These are phyloP conservation scores for Muntiacus reevesi DNA, from an alignment of 2,113 vertebrate genomes.

Conservation along the genomic window DNA sequence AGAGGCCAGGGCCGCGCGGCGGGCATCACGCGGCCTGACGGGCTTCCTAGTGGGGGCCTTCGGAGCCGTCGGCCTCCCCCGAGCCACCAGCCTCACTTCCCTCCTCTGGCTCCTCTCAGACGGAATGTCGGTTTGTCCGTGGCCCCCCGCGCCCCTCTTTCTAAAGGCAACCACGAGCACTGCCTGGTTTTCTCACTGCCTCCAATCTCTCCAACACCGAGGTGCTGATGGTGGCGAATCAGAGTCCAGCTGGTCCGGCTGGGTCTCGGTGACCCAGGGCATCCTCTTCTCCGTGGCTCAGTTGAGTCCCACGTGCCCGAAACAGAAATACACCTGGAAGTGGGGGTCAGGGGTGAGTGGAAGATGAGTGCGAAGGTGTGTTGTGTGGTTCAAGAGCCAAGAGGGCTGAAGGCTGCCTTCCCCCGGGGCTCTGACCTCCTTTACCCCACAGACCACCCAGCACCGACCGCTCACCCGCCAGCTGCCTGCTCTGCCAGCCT, in stretches of 20 bases:
- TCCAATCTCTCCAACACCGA: not conserved
- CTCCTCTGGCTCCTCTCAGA: not conserved
- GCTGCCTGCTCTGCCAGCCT: not conserved
- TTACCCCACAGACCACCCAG: not conserved
- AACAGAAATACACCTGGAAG: not conserved
- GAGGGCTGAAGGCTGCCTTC: too few relatives aligned
- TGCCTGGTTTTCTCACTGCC: not conserved
- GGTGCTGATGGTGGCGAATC: not conserved
- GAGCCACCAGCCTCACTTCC: not conserved
- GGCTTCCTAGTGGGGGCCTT: not conserved
- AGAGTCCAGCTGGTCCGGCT: not conserved
- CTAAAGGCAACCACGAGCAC: not conserved
- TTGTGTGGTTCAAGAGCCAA: not conserved
- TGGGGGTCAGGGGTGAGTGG: too few relatives aligned
- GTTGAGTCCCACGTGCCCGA: fast-evolving
- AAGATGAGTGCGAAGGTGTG: fast-evolving
- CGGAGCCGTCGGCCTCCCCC: too few relatives aligned
- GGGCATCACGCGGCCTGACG: fast-evolving
- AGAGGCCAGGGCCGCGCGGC: fast-evolving
- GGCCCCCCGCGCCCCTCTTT: too few relatives aligned
- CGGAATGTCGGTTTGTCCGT: too few relatives aligned
- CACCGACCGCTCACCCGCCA: not conserved
- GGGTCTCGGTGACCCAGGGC: not conserved
- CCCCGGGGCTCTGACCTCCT: not conserved
- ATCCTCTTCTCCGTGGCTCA: not conserved